A percentile compares a stretch with the other conserved stretches of the same genome.
Conservation (phyloP, 2,113 vertebrate species). For the Phrynosoma blainvillii region DNA sequence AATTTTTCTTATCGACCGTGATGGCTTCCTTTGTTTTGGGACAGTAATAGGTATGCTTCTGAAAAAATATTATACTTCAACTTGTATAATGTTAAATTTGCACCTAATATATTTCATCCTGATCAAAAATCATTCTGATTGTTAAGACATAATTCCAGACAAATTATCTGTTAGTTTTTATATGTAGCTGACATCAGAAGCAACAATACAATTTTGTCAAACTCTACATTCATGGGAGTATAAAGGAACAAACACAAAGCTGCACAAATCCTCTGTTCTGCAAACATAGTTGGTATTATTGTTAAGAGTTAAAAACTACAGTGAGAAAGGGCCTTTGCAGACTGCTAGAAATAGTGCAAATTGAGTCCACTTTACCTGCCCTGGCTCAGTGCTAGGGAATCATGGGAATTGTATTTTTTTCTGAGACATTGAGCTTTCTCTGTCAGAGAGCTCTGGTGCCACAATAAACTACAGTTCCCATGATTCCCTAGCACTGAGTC, state of each 20-base stretch:
- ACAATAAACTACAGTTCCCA: too few relatives aligned
- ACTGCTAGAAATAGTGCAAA: too few relatives aligned
- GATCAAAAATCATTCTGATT: background rate
- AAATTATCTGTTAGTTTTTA: slow-evolving; percentile 51
- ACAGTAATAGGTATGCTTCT: too few relatives aligned
- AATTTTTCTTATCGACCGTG: too few relatives aligned
- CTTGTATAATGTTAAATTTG: background rate
- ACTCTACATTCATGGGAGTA: slow-evolving; percentile 53
- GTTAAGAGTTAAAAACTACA: slow-evolving; percentile 52
- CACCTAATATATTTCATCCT: background rate
- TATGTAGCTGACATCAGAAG: slow-evolving; percentile 54
- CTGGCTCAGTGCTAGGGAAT: too few relatives aligned
- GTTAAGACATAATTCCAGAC: slow-evolving; percentile 40
- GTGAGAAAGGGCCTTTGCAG: too few relatives aligned
- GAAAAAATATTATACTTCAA: background rate
- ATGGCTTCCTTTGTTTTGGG: too few relatives aligned
- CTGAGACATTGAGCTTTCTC: too few relatives aligned
- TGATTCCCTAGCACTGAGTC: too few relatives aligned
- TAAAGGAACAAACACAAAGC: slow-evolving; percentile 55
- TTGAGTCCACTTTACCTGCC: too few relatives aligned
- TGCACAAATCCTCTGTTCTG: slow-evolving; percentile 70
- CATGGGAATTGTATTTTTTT: too few relatives aligned
- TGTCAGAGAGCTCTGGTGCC: too few relatives aligned
- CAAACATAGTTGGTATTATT: slow-evolving; percentile 63
- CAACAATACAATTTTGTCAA: slow-evolving; percentile 50